Evolutionary conservation across 2,888 invertebrate genomes (phyloP).

Genomic region (Idaea aversata): DNA sequence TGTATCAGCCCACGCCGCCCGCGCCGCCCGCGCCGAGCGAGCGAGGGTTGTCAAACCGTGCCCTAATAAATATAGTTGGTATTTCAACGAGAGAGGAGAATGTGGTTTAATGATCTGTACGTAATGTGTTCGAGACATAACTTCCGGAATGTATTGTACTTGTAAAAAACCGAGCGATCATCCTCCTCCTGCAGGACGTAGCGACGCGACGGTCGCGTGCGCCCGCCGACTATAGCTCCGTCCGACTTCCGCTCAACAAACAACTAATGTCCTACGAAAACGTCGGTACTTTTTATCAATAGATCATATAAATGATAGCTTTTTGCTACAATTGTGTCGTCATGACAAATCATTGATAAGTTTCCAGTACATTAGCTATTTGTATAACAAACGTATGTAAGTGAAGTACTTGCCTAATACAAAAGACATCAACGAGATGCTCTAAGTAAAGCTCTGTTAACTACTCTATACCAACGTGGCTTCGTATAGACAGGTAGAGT

Average conservation of each 20-base stretch:
- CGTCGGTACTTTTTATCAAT: background rate
- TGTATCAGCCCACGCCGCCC: background rate
- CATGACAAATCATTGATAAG: background rate
- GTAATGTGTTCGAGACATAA: slow-evolving; percentile 65
- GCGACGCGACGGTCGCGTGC: slow-evolving; percentile 41
- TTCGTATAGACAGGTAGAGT: too few species aligned
- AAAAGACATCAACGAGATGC: slow-evolving; percentile 2
- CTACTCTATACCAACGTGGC: background rate
- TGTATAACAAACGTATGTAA: background rate
- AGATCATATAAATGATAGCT: slow-evolving; percentile 2
- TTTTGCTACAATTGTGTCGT: background rate
- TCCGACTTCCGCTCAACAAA: slow-evolving; percentile 13
- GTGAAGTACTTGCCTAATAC: background rate
- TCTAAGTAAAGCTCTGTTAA: background rate
- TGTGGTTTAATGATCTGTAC: slow-evolving; percentile 73
- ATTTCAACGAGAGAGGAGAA: slow-evolving; percentile 58
- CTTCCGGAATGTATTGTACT: slow-evolving; percentile 72
- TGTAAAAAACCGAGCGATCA: slow-evolving; percentile 58
- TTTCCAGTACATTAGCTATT: background rate
- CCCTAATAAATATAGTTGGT: slow-evolving; percentile 66
- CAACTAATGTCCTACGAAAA: slow-evolving; percentile 8
- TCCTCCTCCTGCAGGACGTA: slow-evolving; percentile 26
- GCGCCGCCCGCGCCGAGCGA: slow-evolving; percentile 24
- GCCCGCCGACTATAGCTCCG: slow-evolving; percentile 17
- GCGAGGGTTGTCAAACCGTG: slow-evolving; percentile 63